phyloP scores from a whole-genome alignment of 2,113 vertebrate species.

The Pionites leucogaster region DNA sequence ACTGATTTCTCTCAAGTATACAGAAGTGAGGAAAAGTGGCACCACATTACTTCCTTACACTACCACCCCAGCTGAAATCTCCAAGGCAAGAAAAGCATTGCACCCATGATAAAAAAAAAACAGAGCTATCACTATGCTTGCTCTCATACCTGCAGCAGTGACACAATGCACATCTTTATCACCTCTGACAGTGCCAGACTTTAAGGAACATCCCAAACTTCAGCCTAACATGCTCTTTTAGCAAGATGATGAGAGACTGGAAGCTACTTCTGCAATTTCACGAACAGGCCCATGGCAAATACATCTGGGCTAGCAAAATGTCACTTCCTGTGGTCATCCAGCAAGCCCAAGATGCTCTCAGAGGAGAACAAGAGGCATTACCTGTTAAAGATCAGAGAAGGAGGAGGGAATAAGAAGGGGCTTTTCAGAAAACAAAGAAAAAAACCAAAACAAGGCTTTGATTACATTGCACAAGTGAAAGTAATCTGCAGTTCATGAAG shows the following conservation, averaged over 20 bases:
- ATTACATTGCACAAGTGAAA: not conserved
- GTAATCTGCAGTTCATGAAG: slow-evolving; percentile 42
- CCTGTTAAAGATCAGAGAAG: not conserved
- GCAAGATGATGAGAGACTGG: accelerated
- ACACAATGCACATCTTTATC: not conserved
- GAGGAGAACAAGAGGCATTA: not conserved
- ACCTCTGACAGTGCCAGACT: not conserved
- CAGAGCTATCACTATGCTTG: not conserved
- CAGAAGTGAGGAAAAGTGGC: not conserved
- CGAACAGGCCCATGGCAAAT: not conserved
- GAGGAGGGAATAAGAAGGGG: not conserved
- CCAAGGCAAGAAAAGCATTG: not conserved
- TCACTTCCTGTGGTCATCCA: not conserved
- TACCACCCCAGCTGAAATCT: too few relatives aligned
- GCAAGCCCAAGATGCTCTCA: not conserved
- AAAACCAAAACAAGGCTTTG: not conserved
- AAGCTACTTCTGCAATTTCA: not conserved
- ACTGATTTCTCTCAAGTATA: not conserved
- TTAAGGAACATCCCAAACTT: not conserved
- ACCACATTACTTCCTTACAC: not conserved
- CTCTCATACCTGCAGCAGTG: not conserved
- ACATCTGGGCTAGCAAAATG: not conserved
- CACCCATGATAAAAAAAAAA: too few relatives aligned
- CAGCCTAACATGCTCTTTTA: not conserved
- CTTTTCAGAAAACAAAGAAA: not conserved